Conservation (phyloP, 2,888 invertebrate genomes). For the Eueremaeus valkanovi region DNA sequence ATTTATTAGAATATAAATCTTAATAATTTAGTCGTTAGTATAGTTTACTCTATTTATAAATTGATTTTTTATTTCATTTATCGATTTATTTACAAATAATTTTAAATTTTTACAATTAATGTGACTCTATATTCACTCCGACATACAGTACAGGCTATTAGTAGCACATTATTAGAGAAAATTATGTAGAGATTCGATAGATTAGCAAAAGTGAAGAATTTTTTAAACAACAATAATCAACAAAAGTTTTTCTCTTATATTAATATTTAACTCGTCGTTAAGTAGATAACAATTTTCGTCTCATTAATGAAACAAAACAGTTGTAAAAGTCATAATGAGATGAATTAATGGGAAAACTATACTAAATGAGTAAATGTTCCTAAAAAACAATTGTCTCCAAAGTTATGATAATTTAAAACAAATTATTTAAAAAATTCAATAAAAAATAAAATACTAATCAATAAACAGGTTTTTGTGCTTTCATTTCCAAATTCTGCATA, state of each 20-base stretch:
- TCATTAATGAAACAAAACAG: too few species aligned
- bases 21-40: too few species aligned
- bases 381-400: too few species aligned
- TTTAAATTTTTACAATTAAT: not conserved
- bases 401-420: not conserved
- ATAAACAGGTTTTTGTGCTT: not conserved
- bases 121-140: not conserved
- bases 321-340: too few species aligned
- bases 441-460: not conserved
- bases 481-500: not conserved
- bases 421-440: not conserved
- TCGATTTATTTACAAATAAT: conserved; percentile 19
- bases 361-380: not conserved
- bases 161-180: not conserved
- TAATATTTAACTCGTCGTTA: too few species aligned
- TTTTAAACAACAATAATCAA: too few species aligned
- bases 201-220: too few species aligned
- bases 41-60: not conserved
- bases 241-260: too few species aligned
- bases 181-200: too few species aligned
- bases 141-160: not conserved
- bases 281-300: too few species aligned
- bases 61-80: not conserved
- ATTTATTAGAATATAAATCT: not conserved
- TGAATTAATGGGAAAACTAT: not conserved